phyloP scores from a whole-genome alignment of 2,797 vertebrate genomes.

The Tangara arthus region DNA sequence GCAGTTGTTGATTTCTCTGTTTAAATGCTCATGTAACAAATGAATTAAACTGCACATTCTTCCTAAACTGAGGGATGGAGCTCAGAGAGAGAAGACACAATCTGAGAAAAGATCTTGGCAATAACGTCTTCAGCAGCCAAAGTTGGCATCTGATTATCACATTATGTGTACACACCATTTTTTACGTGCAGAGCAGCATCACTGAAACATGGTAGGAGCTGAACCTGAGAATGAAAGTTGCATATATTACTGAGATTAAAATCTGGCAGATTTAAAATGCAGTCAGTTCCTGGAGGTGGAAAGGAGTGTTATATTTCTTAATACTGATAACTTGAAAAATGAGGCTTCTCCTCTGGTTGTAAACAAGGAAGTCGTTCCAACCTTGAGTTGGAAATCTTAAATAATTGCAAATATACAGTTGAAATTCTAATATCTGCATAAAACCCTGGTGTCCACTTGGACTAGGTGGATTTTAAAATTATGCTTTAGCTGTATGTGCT shows the following conservation, averaged over 20 bases:
- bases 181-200: background rate
- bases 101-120: background rate
- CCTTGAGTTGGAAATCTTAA: background rate
- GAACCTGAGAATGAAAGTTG: background rate
- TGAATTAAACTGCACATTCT: background rate
- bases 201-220: background rate
- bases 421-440: background rate
- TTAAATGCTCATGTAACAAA: background rate
- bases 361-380: background rate
- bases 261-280: background rate
- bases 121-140: background rate
- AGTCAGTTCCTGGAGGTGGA: background rate
- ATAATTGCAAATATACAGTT: background rate
- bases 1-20: background rate
- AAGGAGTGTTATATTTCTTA: background rate
- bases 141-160: background rate
- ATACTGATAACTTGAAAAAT: background rate
- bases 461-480: background rate
- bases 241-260: background rate
- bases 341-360: background rate
- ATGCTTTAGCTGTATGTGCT: background rate
- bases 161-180: accelerated
- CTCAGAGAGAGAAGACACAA: background rate
- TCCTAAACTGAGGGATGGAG: background rate
- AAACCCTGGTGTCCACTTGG: background rate